Percentiles rank a stretch among this genome's conserved stretches.
Conservation (phyloP, 2,797 vertebrate genomes). For the Lagorchestes hirsutus region DNA sequence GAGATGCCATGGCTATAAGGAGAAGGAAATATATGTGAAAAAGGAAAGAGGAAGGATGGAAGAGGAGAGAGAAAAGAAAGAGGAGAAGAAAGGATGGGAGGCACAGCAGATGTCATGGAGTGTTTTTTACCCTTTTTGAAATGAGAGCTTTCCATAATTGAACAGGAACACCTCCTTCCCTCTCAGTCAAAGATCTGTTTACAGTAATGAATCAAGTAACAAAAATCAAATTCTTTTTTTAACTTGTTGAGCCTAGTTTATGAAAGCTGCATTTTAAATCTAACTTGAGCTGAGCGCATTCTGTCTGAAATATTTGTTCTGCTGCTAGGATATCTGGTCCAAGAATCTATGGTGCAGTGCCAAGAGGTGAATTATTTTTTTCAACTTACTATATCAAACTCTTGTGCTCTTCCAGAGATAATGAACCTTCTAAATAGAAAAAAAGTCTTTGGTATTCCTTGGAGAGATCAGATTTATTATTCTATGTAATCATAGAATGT, state of each 20-base stretch:
- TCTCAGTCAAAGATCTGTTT: constrained; percentile 4
- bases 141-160: neutral
- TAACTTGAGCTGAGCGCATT: neutral
- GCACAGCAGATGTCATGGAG: neutral
- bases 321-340: constrained; percentile 12
- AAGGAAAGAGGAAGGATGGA: neutral
- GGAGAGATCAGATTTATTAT: neutral
- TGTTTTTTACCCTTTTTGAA: neutral
- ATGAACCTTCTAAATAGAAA: neutral
- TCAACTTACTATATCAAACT: neutral
- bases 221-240: neutral
- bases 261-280: constrained; percentile 47
- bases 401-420: neutral
- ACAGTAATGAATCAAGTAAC: constrained; percentile 4
- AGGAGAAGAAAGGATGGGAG: neutral
- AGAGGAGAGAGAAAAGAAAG: neutral
- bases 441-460: constrained; percentile 10
- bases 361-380: neutral
- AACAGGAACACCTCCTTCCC: neutral
- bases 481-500: neutral
- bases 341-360: constrained; percentile 3
- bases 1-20: neutral
- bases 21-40: neutral
- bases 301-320: neutral
- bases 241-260: constrained; percentile 10